Conservation (phyloP, 2,888 invertebrate species). For the Idaea biselata region DNA sequence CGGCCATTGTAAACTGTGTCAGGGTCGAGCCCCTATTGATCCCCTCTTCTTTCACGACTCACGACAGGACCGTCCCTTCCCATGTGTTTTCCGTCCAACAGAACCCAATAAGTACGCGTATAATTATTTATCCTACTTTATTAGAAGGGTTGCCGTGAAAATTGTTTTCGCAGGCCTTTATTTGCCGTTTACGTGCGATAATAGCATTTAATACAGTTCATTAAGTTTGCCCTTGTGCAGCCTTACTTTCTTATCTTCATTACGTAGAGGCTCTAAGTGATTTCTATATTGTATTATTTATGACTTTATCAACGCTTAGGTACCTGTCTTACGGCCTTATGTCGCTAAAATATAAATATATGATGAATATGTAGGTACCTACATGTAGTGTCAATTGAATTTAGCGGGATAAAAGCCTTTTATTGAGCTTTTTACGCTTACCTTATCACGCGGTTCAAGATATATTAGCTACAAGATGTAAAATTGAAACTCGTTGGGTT, state of each 20-base stretch:
- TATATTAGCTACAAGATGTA: no score
- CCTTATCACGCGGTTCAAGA: no score
- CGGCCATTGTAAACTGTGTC: conserved; percentile 73
- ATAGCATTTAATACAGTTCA: not conserved
- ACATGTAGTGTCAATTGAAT: no score
- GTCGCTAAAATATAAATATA: no score
- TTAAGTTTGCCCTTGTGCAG: not conserved
- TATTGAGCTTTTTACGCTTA: no score
- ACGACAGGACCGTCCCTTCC: conserved; percentile 56
- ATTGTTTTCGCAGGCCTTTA: conserved; percentile 27
- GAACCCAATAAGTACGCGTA: conserved; percentile 40
- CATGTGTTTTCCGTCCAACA: conserved; percentile 56
- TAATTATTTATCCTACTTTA: conserved; percentile 43
- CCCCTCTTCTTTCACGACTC: conserved; percentile 65
- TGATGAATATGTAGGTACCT: no score
- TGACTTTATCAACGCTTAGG: not conserved
- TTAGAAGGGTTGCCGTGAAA: conserved; percentile 32
- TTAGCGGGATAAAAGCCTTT: no score
- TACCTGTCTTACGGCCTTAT: no score
- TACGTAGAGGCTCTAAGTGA: not conserved
- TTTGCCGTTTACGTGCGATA: conserved; percentile 14
- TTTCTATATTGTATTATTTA: not conserved
- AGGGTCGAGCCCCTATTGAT: conserved; percentile 75
- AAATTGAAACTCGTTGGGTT: no score
- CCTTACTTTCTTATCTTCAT: not conserved